phyloP scores from a whole-genome alignment of 2,113 vertebrate genomes.

The Chelonoidis abingdonii region DNA sequence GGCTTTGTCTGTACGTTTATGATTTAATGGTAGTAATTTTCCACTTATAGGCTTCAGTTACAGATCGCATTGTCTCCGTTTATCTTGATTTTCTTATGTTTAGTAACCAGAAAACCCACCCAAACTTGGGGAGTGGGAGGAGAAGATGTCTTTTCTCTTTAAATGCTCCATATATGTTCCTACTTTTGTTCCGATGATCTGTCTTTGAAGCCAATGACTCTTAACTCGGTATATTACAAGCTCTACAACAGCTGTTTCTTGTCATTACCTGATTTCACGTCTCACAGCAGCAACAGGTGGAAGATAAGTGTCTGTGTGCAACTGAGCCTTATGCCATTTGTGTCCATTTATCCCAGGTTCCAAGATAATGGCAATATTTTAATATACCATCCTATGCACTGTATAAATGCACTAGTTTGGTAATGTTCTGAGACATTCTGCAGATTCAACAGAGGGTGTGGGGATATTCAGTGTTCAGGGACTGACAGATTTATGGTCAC shows the following conservation, averaged over 20 bases:
- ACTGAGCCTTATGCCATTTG: constrained; percentile 38
- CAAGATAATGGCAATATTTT: constrained; percentile 25
- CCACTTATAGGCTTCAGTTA: constrained; percentile 26
- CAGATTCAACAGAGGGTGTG: neutral
- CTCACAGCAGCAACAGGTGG: constrained; percentile 41
- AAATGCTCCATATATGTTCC: neutral
- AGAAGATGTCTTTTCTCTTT: neutral
- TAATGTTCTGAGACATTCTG: neutral
- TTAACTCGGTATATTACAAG: neutral
- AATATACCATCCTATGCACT: neutral
- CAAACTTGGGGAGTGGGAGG: constrained; percentile 19
- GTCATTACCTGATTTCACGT: constrained; percentile 42
- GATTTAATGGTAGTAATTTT: constrained; percentile 39
- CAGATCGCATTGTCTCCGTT: neutral
- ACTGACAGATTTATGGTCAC: neutral
- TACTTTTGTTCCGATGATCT: neutral
- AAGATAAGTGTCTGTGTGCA: constrained; percentile 22
- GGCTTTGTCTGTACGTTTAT: constrained; percentile 37
- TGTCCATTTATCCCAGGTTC: constrained; percentile 19
- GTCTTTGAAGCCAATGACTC: neutral
- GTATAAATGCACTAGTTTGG: neutral
- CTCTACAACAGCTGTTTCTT: constrained; percentile 38
- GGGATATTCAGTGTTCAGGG: neutral
- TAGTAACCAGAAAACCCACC: constrained; percentile 31
- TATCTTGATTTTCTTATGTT: constrained; percentile 46